Base-by-base conservation (phyloP, 1,140 invertebrate genomes). In the Neoseiulus cucumeris region DNA sequence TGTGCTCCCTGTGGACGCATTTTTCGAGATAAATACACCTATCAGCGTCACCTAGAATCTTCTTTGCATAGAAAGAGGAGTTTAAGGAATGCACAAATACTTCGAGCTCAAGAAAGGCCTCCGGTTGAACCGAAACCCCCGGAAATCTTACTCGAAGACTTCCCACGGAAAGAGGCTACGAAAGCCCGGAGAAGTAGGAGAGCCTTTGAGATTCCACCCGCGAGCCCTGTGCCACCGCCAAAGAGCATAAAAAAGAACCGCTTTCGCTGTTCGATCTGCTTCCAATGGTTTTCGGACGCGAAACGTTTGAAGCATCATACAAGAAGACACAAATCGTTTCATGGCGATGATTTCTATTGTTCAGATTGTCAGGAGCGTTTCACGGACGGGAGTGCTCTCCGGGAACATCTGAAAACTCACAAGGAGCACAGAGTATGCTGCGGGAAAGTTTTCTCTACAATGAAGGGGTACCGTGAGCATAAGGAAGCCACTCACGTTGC, bases 31-130 rank as follows among this genome's bases (percentile, higher is more conserved):
- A 59, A 59, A 25, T 59, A 59, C 22, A 59, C 51, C 17, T 59
- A 59, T 25, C 51, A 59, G 51, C 51, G 51, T 29, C 51, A 59
- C 33, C 51, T 59, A 17, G 51, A 59, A 25, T 59, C 51, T 1
- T 17, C 51, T 2, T 25, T 59, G 22, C 51, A 59, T 9, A n/a
- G 51, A 25, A 59, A 59, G 9, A 25, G 51, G 14, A 59, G 51
- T 20, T 33, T 59, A 17, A 12, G 22, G 14, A 59, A 59, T 33
- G 51, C 51, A 17, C 25, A 59, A 59, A 59, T 59, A 1, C 14
- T 59, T 33, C 51, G 22, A 25, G 22, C 14, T 4, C 51, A 59
- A 25, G 25, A 25, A 14, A 14, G 12, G 5, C 51, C 51, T 12
- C 5, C 17, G 7, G 22, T 59, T 14, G 51, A 59, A 59, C 25